A percentile compares a stretch with the other conserved stretches of the same genome.
Evolutionary conservation across 2,888 invertebrate species (phyloP).

Genomic region (Troilus luridus): DNA sequence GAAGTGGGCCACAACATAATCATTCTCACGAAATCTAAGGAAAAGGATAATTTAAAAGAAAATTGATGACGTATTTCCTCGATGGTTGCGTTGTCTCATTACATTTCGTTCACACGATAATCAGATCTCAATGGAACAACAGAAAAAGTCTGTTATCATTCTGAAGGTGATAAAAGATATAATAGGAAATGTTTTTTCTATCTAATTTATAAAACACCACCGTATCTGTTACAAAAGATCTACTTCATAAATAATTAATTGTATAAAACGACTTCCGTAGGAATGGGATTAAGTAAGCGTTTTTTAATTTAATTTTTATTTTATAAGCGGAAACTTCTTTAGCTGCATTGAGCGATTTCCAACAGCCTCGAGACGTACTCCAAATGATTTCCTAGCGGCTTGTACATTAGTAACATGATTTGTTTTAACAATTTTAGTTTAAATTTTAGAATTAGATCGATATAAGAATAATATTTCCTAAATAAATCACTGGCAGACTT

Average conservation of each 20-base stretch:
- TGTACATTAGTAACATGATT: too few species aligned
- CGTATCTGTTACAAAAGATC: neutral
- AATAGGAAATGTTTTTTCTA: neutral
- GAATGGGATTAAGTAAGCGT: neutral
- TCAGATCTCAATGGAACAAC: neutral
- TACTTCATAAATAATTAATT: neutral
- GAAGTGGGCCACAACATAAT: constrained; percentile 1
- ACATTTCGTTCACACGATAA: constrained; percentile 38
- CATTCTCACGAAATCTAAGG: constrained; percentile 38
- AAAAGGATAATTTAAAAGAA: constrained; percentile 9
- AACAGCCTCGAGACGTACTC: too few species aligned
- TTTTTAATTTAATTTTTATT: too few species aligned
- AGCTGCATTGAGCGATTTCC: too few species aligned
- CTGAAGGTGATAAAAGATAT: neutral
- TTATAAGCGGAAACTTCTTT: too few species aligned
- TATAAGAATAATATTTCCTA: too few species aligned
- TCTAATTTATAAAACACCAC: neutral
- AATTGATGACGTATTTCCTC: constrained; percentile 38
- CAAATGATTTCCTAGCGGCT: too few species aligned
- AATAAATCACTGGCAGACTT: too few species aligned
- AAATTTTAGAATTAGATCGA: too few species aligned
- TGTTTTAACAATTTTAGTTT: too few species aligned
- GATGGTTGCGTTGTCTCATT: neutral
- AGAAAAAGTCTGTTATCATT: neutral
- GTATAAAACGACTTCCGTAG: neutral